These are phyloP conservation scores for Phyllostomus discolor DNA, from an alignment of 2,113 vertebrate species.

Conservation along the genomic window DNA sequence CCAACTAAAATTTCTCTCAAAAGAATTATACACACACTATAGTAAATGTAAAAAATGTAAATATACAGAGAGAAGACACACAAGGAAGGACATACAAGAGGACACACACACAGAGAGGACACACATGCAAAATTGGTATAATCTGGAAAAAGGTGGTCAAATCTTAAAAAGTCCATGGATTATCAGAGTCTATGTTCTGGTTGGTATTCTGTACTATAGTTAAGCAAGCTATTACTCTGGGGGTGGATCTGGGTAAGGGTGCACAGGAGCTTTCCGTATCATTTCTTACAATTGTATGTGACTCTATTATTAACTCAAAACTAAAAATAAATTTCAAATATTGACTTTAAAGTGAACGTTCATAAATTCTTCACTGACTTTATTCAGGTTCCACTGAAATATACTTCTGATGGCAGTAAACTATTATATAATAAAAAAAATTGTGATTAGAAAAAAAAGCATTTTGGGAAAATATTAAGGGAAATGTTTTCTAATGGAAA, in stretches of 20 bases:
- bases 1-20: conserved; percentile 8
- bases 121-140: not conserved
- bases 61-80: not conserved
- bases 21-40: not conserved
- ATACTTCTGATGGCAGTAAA: not conserved
- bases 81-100: not conserved
- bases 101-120: too few relatives aligned
- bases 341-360: not conserved
- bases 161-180: not conserved
- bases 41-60: not conserved
- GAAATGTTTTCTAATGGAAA: not conserved
- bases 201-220: not conserved
- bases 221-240: not conserved
- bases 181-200: not conserved
- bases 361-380: not conserved
- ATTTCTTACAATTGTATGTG: not conserved
- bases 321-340: conserved; percentile 17
- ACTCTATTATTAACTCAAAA: not conserved
- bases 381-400: not conserved
- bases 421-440: not conserved
- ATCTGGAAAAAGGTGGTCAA: not conserved
- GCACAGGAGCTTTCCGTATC: not conserved
- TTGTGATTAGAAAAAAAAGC: not conserved
- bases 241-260: not conserved
- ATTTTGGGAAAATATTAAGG: not conserved